Base-by-base conservation (phyloP, 2,888 invertebrate species). In the Meganola albula region DNA sequence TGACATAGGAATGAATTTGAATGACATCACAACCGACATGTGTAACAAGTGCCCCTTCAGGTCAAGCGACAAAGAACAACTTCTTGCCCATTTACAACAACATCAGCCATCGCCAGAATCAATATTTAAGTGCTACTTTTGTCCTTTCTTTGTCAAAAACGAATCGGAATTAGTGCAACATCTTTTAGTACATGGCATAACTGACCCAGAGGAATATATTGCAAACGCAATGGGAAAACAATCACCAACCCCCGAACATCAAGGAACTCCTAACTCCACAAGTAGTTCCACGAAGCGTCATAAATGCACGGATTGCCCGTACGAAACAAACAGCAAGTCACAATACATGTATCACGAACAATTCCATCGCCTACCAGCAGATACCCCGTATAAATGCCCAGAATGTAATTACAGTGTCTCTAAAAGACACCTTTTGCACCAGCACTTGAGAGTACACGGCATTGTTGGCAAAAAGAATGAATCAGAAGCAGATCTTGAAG, bases 301-400 rank as follows among this genome's bases (percentile, higher is more conserved):
- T 68, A 89, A 89, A 62, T 96, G 96, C 63, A 88, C 89, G 3
- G 89, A 91, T 33, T 96, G 96, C 69, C 95, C 96, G 0, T 95
- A 94, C 65, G 92, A 92, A 48, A 93, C 93, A 21, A 94, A 94
- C 63, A 93, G 93, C 66, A 94, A 93, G 69, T 93, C 93, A 12
- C 95, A 95, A 70, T 94, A 91, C 72, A 89, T 92, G 63, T 94
- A 95, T 64, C 96, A 96, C 63, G 93, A 93, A 61, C 94, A 95
- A 61, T 92, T 95, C 65, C 96, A 96, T 63, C 87, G 91, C 9
- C 63, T 76, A 21, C 90, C 91, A 0, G 88, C 90, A 31, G 90
- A 90, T 24, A 91, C 92, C 0, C 90, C 90, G n/a, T 93, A 92
- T 73, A 93, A 93, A 68, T 96, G 96, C 63, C 89, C 89, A 11